Evolutionary conservation across 2,113 vertebrate species (phyloP).

Genomic region (Mormyrus lacerda): DNA sequence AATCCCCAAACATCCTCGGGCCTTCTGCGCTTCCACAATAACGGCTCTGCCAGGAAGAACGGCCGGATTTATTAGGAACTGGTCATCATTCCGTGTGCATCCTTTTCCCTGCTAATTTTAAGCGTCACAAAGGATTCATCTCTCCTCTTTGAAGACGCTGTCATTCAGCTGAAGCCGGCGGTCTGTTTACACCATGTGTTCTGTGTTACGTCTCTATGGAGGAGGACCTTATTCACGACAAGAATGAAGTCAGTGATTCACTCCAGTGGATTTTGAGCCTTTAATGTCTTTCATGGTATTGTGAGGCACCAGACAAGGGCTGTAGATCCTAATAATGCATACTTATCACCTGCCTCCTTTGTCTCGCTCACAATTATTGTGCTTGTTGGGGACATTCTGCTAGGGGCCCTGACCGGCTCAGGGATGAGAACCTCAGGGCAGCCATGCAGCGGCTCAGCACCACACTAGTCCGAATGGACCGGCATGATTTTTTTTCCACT

Average conservation of each 20-base stretch:
- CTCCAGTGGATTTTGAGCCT: not conserved
- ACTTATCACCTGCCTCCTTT: not conserved
- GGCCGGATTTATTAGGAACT: not conserved
- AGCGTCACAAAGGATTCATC: not conserved
- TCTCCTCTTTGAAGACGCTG: not conserved
- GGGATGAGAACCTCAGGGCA: too few relatives aligned
- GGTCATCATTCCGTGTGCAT: not conserved
- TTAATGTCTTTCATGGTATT: not conserved
- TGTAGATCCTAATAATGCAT: not conserved
- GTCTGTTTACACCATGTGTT: not conserved
- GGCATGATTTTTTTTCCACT: too few relatives aligned
- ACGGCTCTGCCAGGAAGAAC: not conserved
- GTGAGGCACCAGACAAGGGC: not conserved
- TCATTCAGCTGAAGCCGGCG: not conserved
- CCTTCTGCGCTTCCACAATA: not conserved
- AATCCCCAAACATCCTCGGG: not conserved
- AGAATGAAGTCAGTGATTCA: not conserved
- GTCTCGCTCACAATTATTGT: not conserved
- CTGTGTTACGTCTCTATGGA: not conserved
- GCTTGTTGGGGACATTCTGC: not conserved
- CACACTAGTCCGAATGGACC: too few relatives aligned
- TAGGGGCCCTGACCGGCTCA: not conserved
- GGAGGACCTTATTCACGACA: not conserved
- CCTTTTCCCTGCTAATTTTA: not conserved
- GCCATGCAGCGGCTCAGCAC: too few relatives aligned